phyloP scores from a whole-genome alignment of 2,888 invertebrate species.

The Calephelis perditalis region DNA sequence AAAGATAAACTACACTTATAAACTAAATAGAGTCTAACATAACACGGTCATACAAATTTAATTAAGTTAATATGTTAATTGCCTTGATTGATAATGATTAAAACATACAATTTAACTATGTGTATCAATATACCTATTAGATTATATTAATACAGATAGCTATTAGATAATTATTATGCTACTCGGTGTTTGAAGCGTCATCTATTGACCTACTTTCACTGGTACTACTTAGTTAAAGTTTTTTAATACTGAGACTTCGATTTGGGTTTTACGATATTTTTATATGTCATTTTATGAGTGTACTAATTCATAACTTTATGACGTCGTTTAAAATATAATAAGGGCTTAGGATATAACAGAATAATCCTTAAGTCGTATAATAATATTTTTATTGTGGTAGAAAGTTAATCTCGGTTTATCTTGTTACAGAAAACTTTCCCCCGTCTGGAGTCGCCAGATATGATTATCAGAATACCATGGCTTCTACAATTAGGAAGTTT shows the following conservation, averaged over 20 bases:
- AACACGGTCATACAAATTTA: no score
- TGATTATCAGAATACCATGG: conserved; percentile 70
- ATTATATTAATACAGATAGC: background rate
- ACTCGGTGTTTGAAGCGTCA: conserved; percentile 25
- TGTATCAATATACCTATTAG: no score
- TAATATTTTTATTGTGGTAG: background rate
- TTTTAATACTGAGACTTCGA: conserved; percentile 6
- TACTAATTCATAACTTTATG: background rate
- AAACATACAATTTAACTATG: no score
- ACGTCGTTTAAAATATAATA: background rate
- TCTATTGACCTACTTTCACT: conserved; percentile 54
- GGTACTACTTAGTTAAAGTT: conserved; percentile 26
- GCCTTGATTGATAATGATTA: no score
- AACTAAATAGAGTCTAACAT: no score
- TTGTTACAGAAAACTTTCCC: conserved; percentile 53
- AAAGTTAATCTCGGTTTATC: conserved; percentile 22
- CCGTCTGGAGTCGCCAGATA: conserved; percentile 42
- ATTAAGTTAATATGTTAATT: no score
- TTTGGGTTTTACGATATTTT: conserved; percentile 34
- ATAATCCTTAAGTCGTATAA: background rate
- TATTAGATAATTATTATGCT: conserved; percentile 18
- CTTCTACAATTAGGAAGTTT: conserved; percentile 42
- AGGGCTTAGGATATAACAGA: background rate
- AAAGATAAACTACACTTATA: no score
- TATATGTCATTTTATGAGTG: conserved; percentile 24